Evolutionary conservation across 2,888 invertebrate species (phyloP), one percentile per base, ranked within the genome.

Genomic region (Heliothis peltigera): DNA sequence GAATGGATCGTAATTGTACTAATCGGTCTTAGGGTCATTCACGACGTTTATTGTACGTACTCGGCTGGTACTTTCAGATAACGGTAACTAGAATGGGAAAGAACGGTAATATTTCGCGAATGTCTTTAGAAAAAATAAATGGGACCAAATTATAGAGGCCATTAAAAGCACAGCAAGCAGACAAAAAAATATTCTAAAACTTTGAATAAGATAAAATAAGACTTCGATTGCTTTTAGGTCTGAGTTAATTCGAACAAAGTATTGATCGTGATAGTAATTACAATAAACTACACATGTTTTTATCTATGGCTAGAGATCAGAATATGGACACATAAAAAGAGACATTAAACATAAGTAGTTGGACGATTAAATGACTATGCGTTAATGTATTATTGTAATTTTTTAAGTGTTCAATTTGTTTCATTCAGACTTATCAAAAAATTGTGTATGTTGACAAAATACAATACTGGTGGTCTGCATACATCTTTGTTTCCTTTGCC

Each of bases 21-120:
- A 70, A 79, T 70, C 49, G 75, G 67, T 66, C 47, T 43, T 70
- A 62, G 52, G 79, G 58, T 79, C 76, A 61, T 52, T 52, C 22
- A 28, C 19, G 43, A 64, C 7, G 18, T 43, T 19, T 43, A 64
- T 57, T 59, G 57, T 57, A 54, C 44, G 44, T 49, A 66, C 47
- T 25, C 6, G 6, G 25, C 25, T 25, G 6, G 22, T 44, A 46
- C 21, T 64, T 21, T 32, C 53, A 21, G 28, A 18, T 57, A 75
- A 64, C 79, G 61, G 76, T 66, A 28, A 44, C 55, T 43, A 32
- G 53, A 17, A 65, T 75, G 51, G 46, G 54, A 55, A 68, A n/a
- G 12, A 75, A 65, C 76, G 63, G 79, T 69, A 48, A 15, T n/a
- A 10, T 62, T 63, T 53, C 12, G 57, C 22, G 43, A 32, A 43